phyloP scores from a whole-genome alignment of 2,797 vertebrate species.

The Sandelia bainsii region DNA sequence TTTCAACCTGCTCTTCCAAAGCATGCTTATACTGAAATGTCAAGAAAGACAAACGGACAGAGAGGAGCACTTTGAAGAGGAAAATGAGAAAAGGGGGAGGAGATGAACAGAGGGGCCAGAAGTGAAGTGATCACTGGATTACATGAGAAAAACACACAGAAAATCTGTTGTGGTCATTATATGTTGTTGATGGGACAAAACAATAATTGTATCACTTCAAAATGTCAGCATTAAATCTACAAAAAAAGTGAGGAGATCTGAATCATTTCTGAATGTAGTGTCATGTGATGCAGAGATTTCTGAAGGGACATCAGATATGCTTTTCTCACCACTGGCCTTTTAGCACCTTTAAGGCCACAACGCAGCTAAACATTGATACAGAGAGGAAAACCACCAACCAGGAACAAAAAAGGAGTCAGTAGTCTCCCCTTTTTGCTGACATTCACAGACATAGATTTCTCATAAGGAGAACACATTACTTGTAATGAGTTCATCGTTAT shows the following conservation, averaged over 20 bases:
- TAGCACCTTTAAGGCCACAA: constrained; percentile 29
- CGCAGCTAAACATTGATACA: background rate
- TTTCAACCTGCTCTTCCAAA: constrained; percentile 41
- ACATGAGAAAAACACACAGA: constrained; percentile 2
- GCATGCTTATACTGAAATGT: constrained; percentile 43
- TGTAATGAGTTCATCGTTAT: too few relatives aligned
- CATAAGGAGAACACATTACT: too few relatives aligned
- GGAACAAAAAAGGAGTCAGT: background rate
- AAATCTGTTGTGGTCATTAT: background rate
- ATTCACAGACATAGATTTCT: too few relatives aligned
- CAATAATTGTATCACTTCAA: too few relatives aligned
- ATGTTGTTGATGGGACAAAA: too few relatives aligned
- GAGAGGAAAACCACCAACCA: background rate
- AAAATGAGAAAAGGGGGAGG: constrained; percentile 3
- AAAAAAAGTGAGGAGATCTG: too few relatives aligned
- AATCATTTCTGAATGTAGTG: too few relatives aligned
- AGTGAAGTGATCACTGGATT: constrained; percentile 8
- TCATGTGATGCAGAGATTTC: background rate
- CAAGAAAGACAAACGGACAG: constrained; percentile 11
- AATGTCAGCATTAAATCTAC: too few relatives aligned
- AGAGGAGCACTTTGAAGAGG: constrained; percentile 7
- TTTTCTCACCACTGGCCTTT: constrained; percentile 48
- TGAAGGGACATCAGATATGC: background rate
- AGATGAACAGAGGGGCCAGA: constrained; percentile 5
- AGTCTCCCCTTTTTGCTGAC: background rate